Evolutionary conservation across 2,797 vertebrate species (phyloP), one percentile per base, ranked within the genome.

Genomic region (Brachyrhaphis roseni): DNA sequence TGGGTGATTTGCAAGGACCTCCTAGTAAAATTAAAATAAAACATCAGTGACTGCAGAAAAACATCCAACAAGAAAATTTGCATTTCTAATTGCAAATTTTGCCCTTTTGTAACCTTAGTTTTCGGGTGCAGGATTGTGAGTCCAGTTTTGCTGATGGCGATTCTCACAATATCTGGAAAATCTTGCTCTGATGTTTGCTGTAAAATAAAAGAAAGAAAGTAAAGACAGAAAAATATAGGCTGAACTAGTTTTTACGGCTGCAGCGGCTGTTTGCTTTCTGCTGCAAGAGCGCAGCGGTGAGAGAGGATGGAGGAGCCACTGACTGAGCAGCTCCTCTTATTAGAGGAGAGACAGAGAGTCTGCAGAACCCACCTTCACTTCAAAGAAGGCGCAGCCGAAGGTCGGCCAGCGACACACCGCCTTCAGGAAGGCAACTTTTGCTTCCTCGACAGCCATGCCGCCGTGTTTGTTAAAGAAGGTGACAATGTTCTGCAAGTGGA

Each of bases 341-440:
- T 10, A 51, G 39, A 64, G 51, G 3, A 31, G 0, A 75, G 71
- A 82, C 2, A 62, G n/a, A 64, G 28, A 0, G 13, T 0, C 26
- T 36, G 39, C 76, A 46, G 39, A 23, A n/a, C 72, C 79, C 92
- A 99, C 98, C 97, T 99, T 99, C 87, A 99, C 98, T 86, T 99
- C 97, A 51, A 99, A 99, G 93, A 99, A 99, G 4, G 98, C 97
- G 47, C 97, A 99, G 59, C 98, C 98, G 16, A 99, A 99, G 0
- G 97, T 99, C 16, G 96, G 96, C 98, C 98, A 99, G 53, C 95
- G 96, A 80, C 84, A 89, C 81, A 99, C 95, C 3, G 84, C 85
- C 92, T 97, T 99, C 84, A 99, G 93, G 82, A 99, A 98, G 1
- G 96, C 96, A 88, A 97, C 85, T 80, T 96, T 97, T 41, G 98